Conservation (phyloP, 2,113 vertebrate species). For the Stictonetta naevosa region DNA sequence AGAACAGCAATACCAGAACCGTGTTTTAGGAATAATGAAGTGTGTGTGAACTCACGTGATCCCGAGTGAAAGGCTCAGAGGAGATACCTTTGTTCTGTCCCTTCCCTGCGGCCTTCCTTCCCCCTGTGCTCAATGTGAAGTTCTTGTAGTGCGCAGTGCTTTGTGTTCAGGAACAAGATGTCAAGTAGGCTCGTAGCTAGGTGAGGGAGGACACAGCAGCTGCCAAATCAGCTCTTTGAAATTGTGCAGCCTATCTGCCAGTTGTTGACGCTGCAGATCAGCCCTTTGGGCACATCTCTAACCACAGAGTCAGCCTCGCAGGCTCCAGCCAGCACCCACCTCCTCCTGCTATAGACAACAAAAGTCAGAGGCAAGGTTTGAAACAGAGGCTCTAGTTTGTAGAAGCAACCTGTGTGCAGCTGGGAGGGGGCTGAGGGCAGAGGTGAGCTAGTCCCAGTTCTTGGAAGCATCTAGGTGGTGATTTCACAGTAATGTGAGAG, state of each 20-base stretch:
- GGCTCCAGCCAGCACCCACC: not conserved
- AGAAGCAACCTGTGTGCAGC: not conserved
- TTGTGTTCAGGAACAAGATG: not conserved
- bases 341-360: not conserved
- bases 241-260: not conserved
- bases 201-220: not conserved
- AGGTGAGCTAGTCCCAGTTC: not conserved
- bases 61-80: not conserved
- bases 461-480: not conserved
- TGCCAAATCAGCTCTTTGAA: not conserved
- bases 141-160: not conserved
- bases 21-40: not conserved
- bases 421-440: not conserved
- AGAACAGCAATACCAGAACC: not conserved
- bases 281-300: not conserved
- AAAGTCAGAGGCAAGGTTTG: not conserved
- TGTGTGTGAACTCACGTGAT: not conserved
- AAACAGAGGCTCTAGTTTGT: not conserved
- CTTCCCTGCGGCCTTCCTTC: not conserved
- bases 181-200: not conserved
- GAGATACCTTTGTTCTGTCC: not conserved
- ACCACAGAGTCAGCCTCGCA: not conserved
- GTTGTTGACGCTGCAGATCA: not conserved
- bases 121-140: not conserved
- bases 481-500: not conserved